Conservation (phyloP, 1,140 invertebrate species). For the Drosophila santomea region DNA sequence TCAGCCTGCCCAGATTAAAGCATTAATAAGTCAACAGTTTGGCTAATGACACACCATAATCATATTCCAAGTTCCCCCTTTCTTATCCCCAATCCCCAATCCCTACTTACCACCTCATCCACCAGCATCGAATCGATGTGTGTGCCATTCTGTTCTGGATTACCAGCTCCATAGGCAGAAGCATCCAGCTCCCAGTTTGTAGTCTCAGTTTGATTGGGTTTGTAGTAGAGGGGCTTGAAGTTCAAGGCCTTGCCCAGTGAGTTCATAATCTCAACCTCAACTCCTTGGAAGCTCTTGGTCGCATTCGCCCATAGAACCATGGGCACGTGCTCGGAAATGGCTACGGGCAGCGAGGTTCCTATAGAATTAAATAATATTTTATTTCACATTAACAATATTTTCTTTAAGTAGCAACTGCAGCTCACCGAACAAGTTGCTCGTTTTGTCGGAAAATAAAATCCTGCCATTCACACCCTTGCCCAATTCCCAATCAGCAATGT, state of each 20-base stretch:
- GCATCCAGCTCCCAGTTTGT: conserved; percentile 88
- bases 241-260: conserved; percentile 89
- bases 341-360: conserved; percentile 86
- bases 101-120: conserved; percentile 87
- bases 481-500: conserved; percentile 50
- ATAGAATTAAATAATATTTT: too few relatives aligned
- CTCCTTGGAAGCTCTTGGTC: conserved; percentile 85
- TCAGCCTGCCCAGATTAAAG: conserved; percentile 49
- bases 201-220: conserved; percentile 86
- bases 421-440: conserved; percentile 58
- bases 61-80: background rate
- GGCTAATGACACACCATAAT: background rate
- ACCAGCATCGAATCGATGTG: conserved; percentile 86
- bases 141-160: conserved; percentile 85
- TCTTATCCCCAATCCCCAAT: too few relatives aligned
- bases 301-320: conserved; percentile 85
- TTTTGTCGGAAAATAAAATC: conserved; percentile 58
- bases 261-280: conserved; percentile 89
- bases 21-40: conserved; percentile 8
- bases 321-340: conserved; percentile 89
- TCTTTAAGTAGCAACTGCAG: background rate
- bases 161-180: conserved; percentile 85
- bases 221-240: conserved; percentile 88
- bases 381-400: too few relatives aligned
- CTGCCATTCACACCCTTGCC: conserved; percentile 41